Percentiles rank a stretch among this genome's conserved stretches.
phyloP scores from a whole-genome alignment of 1,140 invertebrate genomes.

The Bombus polaris region DNA sequence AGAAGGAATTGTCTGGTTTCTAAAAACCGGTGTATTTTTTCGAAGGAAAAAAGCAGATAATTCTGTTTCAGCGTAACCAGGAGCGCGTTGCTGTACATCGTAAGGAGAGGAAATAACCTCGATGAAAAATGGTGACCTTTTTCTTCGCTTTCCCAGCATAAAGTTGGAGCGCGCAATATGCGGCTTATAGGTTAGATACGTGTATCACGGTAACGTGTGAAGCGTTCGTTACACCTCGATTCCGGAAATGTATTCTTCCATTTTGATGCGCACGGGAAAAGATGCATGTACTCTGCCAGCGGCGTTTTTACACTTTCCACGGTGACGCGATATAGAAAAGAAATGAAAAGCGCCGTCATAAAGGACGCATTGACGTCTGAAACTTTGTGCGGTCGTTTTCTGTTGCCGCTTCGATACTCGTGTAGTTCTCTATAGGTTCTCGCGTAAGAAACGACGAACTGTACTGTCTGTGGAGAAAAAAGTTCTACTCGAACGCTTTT shows the following conservation, averaged over 20 bases:
- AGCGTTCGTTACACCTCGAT: slow-evolving; percentile 32
- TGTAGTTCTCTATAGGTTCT: not conserved
- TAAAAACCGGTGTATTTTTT: not conserved
- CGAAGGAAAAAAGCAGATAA: not conserved
- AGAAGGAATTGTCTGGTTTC: not conserved
- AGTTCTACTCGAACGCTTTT: slow-evolving; percentile 17
- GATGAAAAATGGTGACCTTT: slow-evolving; percentile 3
- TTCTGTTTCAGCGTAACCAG: not conserved
- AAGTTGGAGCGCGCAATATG: slow-evolving; percentile 19
- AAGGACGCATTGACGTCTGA: slow-evolving; percentile 48
- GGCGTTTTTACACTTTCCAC: slow-evolving; percentile 38
- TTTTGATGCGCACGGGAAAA: slow-evolving; percentile 28
- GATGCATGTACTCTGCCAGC: slow-evolving; percentile 20
- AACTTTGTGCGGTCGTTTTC: slow-evolving; percentile 31
- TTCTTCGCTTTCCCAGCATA: slow-evolving; percentile 4
- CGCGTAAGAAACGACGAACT: not conserved
- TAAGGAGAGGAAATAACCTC: not conserved
- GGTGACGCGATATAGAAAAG: slow-evolving; percentile 3
- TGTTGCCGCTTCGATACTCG: slow-evolving; percentile 12
- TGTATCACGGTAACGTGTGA: not conserved
- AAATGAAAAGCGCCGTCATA: slow-evolving; percentile 45
- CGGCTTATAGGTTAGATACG: slow-evolving; percentile 6
- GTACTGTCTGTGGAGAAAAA: not conserved
- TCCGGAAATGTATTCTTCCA: slow-evolving; percentile 35
- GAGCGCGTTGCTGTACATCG: not conserved